Percentiles rank a stretch among this genome's conserved stretches.
phyloP scores from a whole-genome alignment of 2,888 invertebrate species.

The Eucera pruinosa region DNA sequence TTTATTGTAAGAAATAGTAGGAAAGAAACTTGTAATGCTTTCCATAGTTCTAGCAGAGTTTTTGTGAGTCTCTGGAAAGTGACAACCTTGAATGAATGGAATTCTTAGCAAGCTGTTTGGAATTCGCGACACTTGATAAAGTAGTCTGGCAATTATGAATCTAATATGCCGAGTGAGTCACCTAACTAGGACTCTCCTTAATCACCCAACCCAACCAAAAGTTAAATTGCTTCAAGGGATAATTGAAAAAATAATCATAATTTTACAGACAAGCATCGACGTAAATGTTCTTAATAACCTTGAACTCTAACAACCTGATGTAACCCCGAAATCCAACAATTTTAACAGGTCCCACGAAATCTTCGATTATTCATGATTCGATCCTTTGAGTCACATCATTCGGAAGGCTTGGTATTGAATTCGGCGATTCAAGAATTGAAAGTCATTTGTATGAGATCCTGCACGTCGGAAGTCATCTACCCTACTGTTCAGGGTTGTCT shows the following conservation, averaged over 20 bases:
- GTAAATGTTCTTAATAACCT: no score
- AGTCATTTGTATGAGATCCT: slow-evolving; percentile 11
- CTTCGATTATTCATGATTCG: slow-evolving; percentile 17
- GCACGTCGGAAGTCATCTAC: slow-evolving; percentile 5
- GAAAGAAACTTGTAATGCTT: neutral
- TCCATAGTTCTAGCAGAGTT: neutral
- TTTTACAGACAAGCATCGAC: neutral
- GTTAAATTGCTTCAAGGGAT: no score
- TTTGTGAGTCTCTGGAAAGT: slow-evolving; percentile 4
- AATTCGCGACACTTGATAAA: neutral
- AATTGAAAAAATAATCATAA: no score
- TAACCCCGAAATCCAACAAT: neutral
- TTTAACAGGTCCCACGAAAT: slow-evolving; percentile 1
- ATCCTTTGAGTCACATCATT: neutral
- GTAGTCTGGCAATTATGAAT: neutral
- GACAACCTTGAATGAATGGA: slow-evolving; percentile 13
- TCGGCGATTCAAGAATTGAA: neutral
- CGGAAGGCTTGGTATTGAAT: neutral
- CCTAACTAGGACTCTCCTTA: no score
- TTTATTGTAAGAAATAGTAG: neutral
- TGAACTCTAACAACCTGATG: neutral
- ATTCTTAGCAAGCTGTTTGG: slow-evolving; percentile 8
- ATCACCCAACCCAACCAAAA: no score
- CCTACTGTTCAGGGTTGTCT: slow-evolving; percentile 11
- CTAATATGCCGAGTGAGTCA: neutral